Evolutionary conservation across 37 sponge, comb jelly and placozoan genomes (phyloP), one percentile per base, ranked within the genome.

Genomic region (Dysidea cf. avara): DNA sequence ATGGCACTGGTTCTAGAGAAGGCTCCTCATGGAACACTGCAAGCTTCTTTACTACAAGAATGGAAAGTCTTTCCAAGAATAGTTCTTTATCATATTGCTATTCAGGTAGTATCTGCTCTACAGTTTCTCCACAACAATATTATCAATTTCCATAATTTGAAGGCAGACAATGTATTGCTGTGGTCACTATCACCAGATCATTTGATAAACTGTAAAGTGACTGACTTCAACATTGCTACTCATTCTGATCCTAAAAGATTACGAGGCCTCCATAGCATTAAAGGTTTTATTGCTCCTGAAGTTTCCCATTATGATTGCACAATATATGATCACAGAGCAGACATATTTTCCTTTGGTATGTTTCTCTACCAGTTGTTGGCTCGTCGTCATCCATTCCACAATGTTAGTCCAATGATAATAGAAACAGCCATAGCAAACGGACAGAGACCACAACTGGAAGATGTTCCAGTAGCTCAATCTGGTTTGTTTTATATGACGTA

Each of bases 221-320:
- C 94, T 54, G 89, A 88, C 38, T 88, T 87, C 68, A 89, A 89
- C n/a, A 88, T 88, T 39, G 82, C 88, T 32, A 79, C 89, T 21
- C 35, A 65, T 20, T 61, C 62, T n/a, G 65, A 85, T 24, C 94
- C 94, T 28, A 35, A 83, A 22, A 86, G 94, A 20, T 54, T 72
- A 3, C 37, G 60, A 35, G 89, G 94, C 1, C 38, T 90, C 11
- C 61, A 76, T 33, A 89, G 89, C 1, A 88, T 85, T 24, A 84
- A 83, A 26, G 85, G 94, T 0, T 92, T 88, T 66, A 76, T 76
- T 56, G 91, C 91, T 43, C 91, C 91, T 26, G 91, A 90, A 48
- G n/a, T n/a, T n/a, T n/a, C n/a, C n/a, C n/a, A n/a, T n/a, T n/a
- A n/a, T n/a, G n/a, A n/a, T n/a, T n/a, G n/a, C n/a, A n/a, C n/a